Evolutionary conservation across 2,113 vertebrate genomes (phyloP).

Genomic region (Cyprinodon variegatus): DNA sequence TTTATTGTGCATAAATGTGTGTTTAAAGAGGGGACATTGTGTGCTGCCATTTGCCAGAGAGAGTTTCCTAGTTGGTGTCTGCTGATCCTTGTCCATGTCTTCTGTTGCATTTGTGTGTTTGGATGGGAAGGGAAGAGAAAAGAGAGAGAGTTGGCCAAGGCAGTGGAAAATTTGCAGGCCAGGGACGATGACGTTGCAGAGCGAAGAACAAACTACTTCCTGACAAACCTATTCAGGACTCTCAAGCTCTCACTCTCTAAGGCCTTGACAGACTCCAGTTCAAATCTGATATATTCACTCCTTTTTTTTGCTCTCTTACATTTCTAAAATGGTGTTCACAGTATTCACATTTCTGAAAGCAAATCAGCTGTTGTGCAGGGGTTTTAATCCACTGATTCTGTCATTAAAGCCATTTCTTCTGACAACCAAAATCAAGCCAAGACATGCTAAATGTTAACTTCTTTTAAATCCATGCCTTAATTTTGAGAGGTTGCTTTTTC

Average conservation of each 20-base stretch:
- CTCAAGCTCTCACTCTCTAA: neutral
- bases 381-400: too few species aligned
- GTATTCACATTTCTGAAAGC: too few species aligned
- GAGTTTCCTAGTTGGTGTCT: neutral
- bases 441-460: too few species aligned
- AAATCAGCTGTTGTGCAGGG: too few species aligned
- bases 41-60: neutral
- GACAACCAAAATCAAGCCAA: too few species aligned
- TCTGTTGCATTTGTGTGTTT: conserved; percentile 11
- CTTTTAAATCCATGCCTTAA: too few species aligned
- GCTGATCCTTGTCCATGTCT: conserved; percentile 5
- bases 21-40: neutral
- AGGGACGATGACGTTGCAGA: conserved; percentile 65
- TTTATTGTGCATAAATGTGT: neutral
- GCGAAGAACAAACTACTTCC: conserved; percentile 68
- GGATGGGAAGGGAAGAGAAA: conserved; percentile 7
- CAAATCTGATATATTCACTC: neutral
- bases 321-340: too few species aligned
- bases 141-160: conserved; percentile 47
- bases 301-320: neutral
- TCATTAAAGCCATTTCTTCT: too few species aligned
- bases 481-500: too few species aligned
- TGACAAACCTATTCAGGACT: conserved; percentile 56
- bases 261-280: neutral
- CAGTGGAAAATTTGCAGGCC: conserved; percentile 68